Conservation (phyloP, 1,140 invertebrate species). For the Drosophila littoralis region DNA sequence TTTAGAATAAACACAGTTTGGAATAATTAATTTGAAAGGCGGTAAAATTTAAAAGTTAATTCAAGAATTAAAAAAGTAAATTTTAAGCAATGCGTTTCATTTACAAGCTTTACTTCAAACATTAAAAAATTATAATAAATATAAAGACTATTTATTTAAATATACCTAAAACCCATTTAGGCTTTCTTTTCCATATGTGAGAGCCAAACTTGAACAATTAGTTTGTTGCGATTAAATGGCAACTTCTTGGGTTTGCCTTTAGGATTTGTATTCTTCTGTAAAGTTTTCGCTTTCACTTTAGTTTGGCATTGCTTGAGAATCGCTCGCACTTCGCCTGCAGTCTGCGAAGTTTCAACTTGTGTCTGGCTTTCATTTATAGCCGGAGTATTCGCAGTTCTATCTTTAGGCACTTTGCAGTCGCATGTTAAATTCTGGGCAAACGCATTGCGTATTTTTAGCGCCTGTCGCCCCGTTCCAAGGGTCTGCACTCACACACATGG, state of each 20-base stretch:
- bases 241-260: background rate
- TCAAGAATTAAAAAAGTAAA: too few relatives aligned
- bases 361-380: constrained; percentile 44
- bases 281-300: constrained; percentile 25
- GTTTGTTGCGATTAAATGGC: background rate
- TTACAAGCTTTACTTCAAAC: too few relatives aligned
- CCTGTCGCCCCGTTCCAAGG: constrained; percentile 24
- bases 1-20: too few relatives aligned
- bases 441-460: constrained; percentile 42
- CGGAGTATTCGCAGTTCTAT: constrained; percentile 35
- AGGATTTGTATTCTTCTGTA: background rate
- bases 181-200: background rate
- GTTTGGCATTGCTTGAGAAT: constrained; percentile 3
- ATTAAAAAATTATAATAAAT: too few relatives aligned
- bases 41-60: too few relatives aligned
- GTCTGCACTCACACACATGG: constrained; percentile 14
- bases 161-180: background rate
- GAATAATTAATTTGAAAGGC: too few relatives aligned
- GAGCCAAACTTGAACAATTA: background rate
- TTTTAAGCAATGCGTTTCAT: too few relatives aligned
- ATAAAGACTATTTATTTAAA: background rate
- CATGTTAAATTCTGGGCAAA: constrained; percentile 34
- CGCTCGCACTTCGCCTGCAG: constrained; percentile 5
- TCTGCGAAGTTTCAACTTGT: constrained; percentile 36
- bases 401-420: constrained; percentile 26